Evolutionary conservation across 2,113 vertebrate genomes (phyloP).

Genomic region (Mystacornis crossleyi): DNA sequence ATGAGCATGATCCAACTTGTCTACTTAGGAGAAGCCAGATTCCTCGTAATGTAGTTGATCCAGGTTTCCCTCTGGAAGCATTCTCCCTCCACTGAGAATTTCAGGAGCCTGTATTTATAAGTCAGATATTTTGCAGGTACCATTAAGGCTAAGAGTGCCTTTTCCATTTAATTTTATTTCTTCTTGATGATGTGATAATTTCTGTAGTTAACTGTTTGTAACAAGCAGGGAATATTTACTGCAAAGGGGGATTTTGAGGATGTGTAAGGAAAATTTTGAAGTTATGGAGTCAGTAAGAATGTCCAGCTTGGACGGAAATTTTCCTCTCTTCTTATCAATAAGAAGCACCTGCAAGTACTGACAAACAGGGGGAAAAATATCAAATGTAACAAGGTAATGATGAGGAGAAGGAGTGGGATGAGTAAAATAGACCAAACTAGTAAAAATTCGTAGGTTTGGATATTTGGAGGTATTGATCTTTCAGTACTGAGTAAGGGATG

Average conservation of each 20-base stretch:
- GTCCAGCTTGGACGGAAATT: background rate
- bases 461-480: background rate
- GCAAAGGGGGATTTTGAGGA: background rate
- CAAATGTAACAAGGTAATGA: background rate
- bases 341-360: background rate
- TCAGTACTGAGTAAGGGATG: background rate
- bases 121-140: background rate
- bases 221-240: background rate
- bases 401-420: background rate
- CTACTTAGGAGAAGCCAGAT: background rate
- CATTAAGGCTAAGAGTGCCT: background rate
- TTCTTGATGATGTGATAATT: background rate
- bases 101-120: background rate
- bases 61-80: background rate
- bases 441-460: background rate
- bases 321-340: background rate
- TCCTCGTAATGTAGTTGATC: background rate
- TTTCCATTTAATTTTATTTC: background rate
- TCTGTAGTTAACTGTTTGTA: background rate
- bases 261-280: background rate
- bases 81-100: background rate
- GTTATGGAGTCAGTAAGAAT: background rate
- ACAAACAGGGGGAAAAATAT: background rate
- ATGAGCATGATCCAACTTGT: accelerated
- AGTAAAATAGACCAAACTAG: background rate